phyloP scores from a whole-genome alignment of 2,888 invertebrate species.

The Cephus spinipes region DNA sequence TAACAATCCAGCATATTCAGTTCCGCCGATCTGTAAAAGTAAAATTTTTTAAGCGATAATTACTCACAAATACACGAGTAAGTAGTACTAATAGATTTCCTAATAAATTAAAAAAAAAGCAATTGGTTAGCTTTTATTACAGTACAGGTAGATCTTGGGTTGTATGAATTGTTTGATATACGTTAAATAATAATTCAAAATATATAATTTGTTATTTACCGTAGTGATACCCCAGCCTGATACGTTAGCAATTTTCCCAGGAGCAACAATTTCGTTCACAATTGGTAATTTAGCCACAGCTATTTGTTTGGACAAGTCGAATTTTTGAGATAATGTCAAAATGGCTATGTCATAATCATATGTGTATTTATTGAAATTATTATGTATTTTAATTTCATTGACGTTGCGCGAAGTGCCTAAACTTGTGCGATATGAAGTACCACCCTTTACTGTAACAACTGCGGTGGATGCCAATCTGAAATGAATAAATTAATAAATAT shows the following conservation, averaged over 20 bases:
- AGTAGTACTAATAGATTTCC: not conserved
- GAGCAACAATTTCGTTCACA: conserved; percentile 6
- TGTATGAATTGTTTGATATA: not conserved
- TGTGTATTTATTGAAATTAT: conserved; percentile 8
- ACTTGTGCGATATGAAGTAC: not conserved
- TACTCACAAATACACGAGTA: not conserved
- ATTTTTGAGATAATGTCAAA: not conserved
- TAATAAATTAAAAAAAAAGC: not conserved
- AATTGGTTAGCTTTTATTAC: not conserved
- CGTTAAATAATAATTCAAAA: not conserved
- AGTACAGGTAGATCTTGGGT: not conserved
- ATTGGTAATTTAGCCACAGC: not conserved
- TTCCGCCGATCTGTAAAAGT: conserved; percentile 7
- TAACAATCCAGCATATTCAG: conserved; percentile 1
- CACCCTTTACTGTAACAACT: not conserved
- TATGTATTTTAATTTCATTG: conserved; percentile 6
- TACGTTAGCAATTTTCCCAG: conserved; percentile 3
- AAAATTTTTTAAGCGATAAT: not conserved
- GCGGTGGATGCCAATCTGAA: too few species aligned
- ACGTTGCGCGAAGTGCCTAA: conserved; percentile 5
- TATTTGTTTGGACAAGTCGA: not conserved
- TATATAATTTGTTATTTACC: not conserved
- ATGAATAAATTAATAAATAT: too few species aligned
- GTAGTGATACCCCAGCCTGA: conserved; percentile 15
- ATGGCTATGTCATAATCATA: conserved; percentile 19